These are phyloP conservation scores for Stigmatopora argus DNA, from an alignment of 2,113 vertebrate species.

Conservation along the genomic window DNA sequence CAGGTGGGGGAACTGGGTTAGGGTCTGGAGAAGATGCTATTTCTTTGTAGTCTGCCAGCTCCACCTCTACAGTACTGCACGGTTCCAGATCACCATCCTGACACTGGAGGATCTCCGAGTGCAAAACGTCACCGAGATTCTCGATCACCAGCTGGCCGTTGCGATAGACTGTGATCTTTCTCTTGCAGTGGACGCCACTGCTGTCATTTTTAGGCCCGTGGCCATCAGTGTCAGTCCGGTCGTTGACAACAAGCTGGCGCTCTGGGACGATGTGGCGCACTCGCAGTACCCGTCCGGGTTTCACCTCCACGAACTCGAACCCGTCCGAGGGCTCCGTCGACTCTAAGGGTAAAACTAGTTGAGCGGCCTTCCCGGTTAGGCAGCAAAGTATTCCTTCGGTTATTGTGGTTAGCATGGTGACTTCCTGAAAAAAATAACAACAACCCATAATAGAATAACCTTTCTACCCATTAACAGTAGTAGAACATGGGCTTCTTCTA, in stretches of 20 bases:
- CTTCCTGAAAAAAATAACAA: slow-evolving; percentile 43
- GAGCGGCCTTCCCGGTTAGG: slow-evolving; percentile 80
- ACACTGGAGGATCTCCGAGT: slow-evolving; percentile 82
- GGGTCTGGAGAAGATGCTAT: slow-evolving; percentile 61
- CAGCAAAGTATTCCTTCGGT: slow-evolving; percentile 89
- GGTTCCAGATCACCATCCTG: slow-evolving; percentile 76
- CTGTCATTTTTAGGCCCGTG: slow-evolving; percentile 13
- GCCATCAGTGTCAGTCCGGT: slow-evolving; percentile 10
- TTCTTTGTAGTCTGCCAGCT: slow-evolving; percentile 72
- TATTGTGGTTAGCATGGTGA: slow-evolving; percentile 85
- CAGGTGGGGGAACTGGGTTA: slow-evolving; percentile 33
- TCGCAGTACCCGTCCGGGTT: slow-evolving; percentile 84
- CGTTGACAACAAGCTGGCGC: slow-evolving; percentile 28
- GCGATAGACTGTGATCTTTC: slow-evolving; percentile 90
- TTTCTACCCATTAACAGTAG: too few relatives aligned
- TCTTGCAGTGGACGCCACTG: slow-evolving; percentile 79
- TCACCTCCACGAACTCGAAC: slow-evolving; percentile 92
- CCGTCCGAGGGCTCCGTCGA: slow-evolving; percentile 79
- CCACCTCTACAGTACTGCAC: slow-evolving; percentile 76
- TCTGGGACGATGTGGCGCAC: slow-evolving; percentile 76
- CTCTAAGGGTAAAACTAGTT: slow-evolving; percentile 82
- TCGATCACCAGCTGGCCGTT: slow-evolving; percentile 91
- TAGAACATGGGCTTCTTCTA: too few relatives aligned
- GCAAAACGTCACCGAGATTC: slow-evolving; percentile 82
- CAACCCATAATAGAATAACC: background rate